Evolutionary conservation across 2,888 invertebrate genomes (phyloP).

Genomic region (Encarsia formosa): DNA sequence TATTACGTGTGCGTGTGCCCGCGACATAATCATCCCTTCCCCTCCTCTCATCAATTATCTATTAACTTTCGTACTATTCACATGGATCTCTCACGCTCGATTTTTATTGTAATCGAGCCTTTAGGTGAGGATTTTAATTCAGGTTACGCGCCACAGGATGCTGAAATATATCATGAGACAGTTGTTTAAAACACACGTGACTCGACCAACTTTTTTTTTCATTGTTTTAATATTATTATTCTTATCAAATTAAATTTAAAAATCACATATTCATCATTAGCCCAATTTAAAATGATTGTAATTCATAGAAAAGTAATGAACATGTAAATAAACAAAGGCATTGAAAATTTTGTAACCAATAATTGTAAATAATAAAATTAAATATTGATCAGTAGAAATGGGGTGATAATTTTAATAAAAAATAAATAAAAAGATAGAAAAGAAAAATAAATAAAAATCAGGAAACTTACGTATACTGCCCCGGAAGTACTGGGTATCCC

Average conservation of each 20-base stretch:
- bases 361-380: no score
- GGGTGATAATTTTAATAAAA: conserved; percentile 19
- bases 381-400: no score
- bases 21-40: conserved; percentile 38
- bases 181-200: no score
- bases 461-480: conserved; percentile 79
- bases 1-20: conserved; percentile 50
- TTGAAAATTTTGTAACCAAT: no score
- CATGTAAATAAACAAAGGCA: no score
- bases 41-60: conserved; percentile 31
- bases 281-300: no score
- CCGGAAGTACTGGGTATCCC: conserved; percentile 74
- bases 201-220: no score
- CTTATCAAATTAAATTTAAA: no score
- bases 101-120: conserved; percentile 26
- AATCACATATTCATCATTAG: no score
- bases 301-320: no score
- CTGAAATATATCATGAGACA: conserved; percentile 44
- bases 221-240: no score
- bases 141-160: conserved; percentile 46
- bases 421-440: conserved; percentile 23
- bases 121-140: no score
- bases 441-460: conserved; percentile 12
- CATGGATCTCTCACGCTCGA: background rate
- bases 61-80: conserved; percentile 13